Evolutionary conservation across 2,113 vertebrate species (phyloP), one percentile per base, ranked within the genome.

Genomic region (Condylura cristata): DNA sequence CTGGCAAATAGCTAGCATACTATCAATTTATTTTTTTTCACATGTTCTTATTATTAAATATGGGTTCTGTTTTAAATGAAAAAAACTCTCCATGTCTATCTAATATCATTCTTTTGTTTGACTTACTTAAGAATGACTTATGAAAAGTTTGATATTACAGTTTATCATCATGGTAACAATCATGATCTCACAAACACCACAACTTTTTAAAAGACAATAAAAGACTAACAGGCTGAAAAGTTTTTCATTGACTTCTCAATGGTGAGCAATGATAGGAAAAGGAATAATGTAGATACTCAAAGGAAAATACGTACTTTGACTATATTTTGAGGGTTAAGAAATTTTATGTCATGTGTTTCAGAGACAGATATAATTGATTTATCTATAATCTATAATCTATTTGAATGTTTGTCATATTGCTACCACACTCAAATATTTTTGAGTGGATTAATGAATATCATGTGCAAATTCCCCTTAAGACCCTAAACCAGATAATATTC

Each of bases 111-210:
- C 51, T 53, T 80, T 60, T 75, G n/a, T 87, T 91, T 83, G 74
- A 22, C 44, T 81, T 60, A 63, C n/a, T 78, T 66, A 83, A 3
- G 22, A 34, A 82, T 84, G 78, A 72, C 72, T 56, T 56, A 56
- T 56, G 53, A 56, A 56, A 17, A 53, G 53, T 56, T 88, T 88
- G 53, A 93, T 83, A 75, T 16, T 72, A 63, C 8, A 83, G 5
- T 76, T 83, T 46, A 88, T 91, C 53, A 65, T 78, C 63, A 72
- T 87, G 70, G 71, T 58, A 88, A 93, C 61, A 87, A 39, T 58
- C 26, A 48, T 86, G 72, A 86, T 91, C 51, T 74, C 58, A 91
- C 26, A 87, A 65, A 71, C 70, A 70, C 44, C 76, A 70, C 44
- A 63, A 34, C 84, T 87, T 86, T 41, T 30, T 6, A 79, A 48